Percentiles rank a stretch among this genome's conserved stretches.
Evolutionary conservation across 2,888 invertebrate genomes (phyloP).

Genomic region (Venusia cambrica): DNA sequence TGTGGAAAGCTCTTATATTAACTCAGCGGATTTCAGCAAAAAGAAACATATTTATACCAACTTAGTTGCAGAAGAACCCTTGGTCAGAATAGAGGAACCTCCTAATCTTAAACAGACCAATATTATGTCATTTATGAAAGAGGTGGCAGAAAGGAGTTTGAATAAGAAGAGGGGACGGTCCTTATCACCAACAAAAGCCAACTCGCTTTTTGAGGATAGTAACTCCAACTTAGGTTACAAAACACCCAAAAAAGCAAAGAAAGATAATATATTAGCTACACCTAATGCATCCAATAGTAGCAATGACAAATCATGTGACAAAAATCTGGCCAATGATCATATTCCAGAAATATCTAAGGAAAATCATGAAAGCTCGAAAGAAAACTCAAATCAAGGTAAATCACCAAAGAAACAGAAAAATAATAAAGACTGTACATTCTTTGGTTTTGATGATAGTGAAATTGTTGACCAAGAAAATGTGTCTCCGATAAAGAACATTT

Average conservation of each 20-base stretch:
- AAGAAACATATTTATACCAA: slow-evolving; percentile 73
- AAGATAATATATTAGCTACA: slow-evolving; percentile 23
- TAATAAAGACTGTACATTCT: slow-evolving; percentile 54
- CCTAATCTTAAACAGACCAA: slow-evolving; percentile 65
- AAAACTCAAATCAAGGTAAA: slow-evolving; percentile 31
- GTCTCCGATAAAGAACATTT: slow-evolving; percentile 49
- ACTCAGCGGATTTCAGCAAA: slow-evolving; percentile 48
- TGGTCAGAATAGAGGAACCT: slow-evolving; percentile 42
- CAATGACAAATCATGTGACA: slow-evolving; percentile 34
- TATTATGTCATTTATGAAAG: slow-evolving; percentile 70
- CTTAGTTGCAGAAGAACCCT: slow-evolving; percentile 41
- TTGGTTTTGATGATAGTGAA: slow-evolving; percentile 73
- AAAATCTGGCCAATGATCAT: too few species aligned
- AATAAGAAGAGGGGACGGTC: slow-evolving; percentile 53
- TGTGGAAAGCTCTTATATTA: slow-evolving; percentile 66
- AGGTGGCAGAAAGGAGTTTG: slow-evolving; percentile 57
- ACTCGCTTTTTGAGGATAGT: slow-evolving; percentile 47
- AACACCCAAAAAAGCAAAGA: slow-evolving; percentile 31
- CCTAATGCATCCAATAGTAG: slow-evolving; percentile 23
- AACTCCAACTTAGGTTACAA: slow-evolving; percentile 25
- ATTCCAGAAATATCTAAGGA: slow-evolving; percentile 35
- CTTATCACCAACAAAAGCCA: slow-evolving; percentile 48
- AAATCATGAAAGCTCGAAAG: slow-evolving; percentile 30
- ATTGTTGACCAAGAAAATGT: slow-evolving; percentile 61
- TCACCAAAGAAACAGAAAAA: slow-evolving; percentile 35